Percentiles rank a stretch among this genome's conserved stretches.
Conservation (phyloP, 1,140 invertebrate species). For the Dendroctonus valens region DNA sequence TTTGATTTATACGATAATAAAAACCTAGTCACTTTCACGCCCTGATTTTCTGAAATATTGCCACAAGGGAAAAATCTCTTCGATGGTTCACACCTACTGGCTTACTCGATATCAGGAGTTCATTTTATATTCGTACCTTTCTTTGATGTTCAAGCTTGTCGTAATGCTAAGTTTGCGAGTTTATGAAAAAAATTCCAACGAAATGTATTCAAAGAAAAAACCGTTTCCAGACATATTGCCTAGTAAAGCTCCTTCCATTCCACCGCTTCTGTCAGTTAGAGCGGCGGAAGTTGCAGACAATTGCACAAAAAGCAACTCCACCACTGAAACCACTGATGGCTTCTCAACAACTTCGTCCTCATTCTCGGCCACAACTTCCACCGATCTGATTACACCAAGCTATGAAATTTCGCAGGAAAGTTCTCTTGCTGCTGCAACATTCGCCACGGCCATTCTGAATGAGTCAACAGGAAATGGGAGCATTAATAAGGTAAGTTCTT, state of each 20-base stretch:
- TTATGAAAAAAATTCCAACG: too few relatives aligned
- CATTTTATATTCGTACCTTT: too few relatives aligned
- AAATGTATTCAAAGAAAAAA: too few relatives aligned
- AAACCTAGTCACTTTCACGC: slow-evolving; percentile 4
- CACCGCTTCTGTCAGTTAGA: too few relatives aligned
- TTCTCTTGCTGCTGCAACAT: not conserved
- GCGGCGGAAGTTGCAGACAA: too few relatives aligned
- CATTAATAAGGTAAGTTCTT: slow-evolving; percentile 6
- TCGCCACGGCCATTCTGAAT: slow-evolving; percentile 3
- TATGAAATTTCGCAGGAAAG: slow-evolving; percentile 7
- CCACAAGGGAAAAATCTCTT: not conserved
- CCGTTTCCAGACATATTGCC: too few relatives aligned
- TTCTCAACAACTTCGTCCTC: not conserved
- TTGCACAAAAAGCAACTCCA: not conserved
- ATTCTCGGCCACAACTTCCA: not conserved
- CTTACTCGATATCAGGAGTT: not conserved
- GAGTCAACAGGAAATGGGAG: not conserved
- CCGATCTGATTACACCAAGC: not conserved
- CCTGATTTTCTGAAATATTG: slow-evolving; percentile 2
- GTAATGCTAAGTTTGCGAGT: too few relatives aligned
- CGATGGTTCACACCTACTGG: not conserved
- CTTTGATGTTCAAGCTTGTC: too few relatives aligned
- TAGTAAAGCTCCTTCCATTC: too few relatives aligned
- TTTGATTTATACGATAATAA: slow-evolving; percentile 9
- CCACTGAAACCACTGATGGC: not conserved